Percentiles rank a stretch among this genome's conserved stretches.
Evolutionary conservation across 2,888 invertebrate species (phyloP).

Genomic region (Drosophila putrida): DNA sequence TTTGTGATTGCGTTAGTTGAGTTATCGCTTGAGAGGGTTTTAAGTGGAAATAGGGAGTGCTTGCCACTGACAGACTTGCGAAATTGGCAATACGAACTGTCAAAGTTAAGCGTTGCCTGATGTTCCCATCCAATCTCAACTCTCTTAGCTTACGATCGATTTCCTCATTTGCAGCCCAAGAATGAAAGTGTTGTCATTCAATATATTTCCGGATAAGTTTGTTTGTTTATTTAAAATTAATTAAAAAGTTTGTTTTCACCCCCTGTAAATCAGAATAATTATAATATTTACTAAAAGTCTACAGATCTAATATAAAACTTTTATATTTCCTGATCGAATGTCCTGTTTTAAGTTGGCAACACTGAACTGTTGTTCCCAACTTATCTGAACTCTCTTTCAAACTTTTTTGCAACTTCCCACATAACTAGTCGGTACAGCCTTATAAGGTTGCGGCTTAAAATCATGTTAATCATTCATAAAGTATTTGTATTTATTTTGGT

Average conservation of each 20-base stretch:
- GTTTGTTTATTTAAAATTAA: no score
- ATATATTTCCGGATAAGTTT: no score
- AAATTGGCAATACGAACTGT: constrained; percentile 23
- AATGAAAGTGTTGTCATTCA: no score
- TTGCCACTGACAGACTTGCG: constrained; percentile 14
- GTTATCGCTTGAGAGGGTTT: constrained; percentile 16
- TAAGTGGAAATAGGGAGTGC: neutral
- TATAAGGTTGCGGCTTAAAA: constrained; percentile 39
- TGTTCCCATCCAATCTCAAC: neutral
- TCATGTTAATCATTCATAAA: constrained; percentile 37
- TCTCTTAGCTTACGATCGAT: constrained; percentile 4
- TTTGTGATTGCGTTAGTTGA: constrained; percentile 17
- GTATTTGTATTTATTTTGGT: constrained; percentile 2
- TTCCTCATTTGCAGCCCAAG: no score
- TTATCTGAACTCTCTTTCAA: no score
- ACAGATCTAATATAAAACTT: no score
- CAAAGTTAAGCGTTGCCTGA: neutral
- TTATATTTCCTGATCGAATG: no score
- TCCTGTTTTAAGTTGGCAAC: no score
- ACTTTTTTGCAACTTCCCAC: constrained; percentile 28
- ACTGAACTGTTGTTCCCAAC: no score
- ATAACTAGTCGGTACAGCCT: constrained; percentile 9
- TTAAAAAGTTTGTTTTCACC: no score
- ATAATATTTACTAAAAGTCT: no score
- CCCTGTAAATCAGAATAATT: no score